A percentile compares a stretch with the other conserved stretches of the same genome.
Evolutionary conservation across 2,888 invertebrate genomes (phyloP).

Genomic region (Rhamnusium bicolor): DNA sequence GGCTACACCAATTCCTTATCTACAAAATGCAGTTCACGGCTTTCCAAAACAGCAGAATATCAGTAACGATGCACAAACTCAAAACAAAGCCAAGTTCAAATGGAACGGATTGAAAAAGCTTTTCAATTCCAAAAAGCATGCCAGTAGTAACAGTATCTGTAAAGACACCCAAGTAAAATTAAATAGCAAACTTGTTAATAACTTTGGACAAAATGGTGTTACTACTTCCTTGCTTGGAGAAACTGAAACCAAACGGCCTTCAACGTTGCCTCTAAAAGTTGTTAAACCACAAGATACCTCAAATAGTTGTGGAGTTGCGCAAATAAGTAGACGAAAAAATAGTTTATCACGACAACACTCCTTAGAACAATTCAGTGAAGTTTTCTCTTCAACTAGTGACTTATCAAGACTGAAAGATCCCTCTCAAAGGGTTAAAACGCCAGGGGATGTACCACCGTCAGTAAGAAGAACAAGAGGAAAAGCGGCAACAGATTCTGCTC

Average conservation of each 20-base stretch:
- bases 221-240: conserved; percentile 70
- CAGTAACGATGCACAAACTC: conserved; percentile 57
- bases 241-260: conserved; percentile 67
- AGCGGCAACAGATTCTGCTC: conserved; percentile 76
- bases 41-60: conserved; percentile 69
- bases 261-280: conserved; percentile 69
- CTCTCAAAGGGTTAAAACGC: conserved; percentile 85
- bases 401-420: conserved; percentile 81
- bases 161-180: conserved; percentile 72
- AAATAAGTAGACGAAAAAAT: conserved; percentile 66
- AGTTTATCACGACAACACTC: conserved; percentile 78
- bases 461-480: conserved; percentile 80
- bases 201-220: conserved; percentile 71
- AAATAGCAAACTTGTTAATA: conserved; percentile 72
- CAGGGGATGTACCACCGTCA: conserved; percentile 86
- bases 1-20: conserved; percentile 79
- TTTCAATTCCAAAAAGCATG: conserved; percentile 64
- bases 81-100: conserved; percentile 64
- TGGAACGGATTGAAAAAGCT: conserved; percentile 74
- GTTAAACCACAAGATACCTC: conserved; percentile 58
- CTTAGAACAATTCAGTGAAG: conserved; percentile 83
- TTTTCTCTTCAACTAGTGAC: conserved; percentile 81
- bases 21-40: conserved; percentile 81
- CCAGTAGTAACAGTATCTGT: conserved; percentile 51
- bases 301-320: conserved; percentile 66